phyloP scores from a whole-genome alignment of 2,113 vertebrate species.

The Rhodinocichla rosea region DNA sequence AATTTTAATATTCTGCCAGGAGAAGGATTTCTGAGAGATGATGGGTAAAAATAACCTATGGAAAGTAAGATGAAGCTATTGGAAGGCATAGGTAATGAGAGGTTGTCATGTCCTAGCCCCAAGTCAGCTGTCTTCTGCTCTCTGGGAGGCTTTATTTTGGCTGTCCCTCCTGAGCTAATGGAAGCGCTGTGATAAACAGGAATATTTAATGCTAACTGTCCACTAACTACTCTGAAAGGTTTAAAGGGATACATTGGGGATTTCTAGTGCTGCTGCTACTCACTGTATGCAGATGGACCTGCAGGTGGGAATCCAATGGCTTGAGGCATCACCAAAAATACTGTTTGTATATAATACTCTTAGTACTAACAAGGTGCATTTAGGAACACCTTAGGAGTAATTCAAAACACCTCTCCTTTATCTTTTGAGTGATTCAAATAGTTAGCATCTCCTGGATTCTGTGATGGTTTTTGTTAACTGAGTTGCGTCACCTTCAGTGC shows the following conservation, averaged over 20 bases:
- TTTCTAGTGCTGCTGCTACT: neutral
- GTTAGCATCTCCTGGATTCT: neutral
- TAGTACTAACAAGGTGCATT: neutral
- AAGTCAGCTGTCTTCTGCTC: neutral
- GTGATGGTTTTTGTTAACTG: neutral
- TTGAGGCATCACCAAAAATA: neutral
- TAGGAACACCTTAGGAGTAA: neutral
- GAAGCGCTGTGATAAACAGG: neutral
- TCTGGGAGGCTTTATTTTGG: neutral
- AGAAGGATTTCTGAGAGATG: neutral
- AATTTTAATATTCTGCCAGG: neutral
- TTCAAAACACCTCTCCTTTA: neutral
- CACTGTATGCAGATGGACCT: neutral
- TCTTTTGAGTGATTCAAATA: neutral
- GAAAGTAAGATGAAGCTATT: neutral
- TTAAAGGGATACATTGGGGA: neutral
- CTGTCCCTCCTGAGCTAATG: rapidly evolving
- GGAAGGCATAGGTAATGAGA: neutral
- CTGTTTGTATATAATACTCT: neutral
- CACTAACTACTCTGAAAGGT: neutral
- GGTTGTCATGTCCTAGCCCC: neutral
- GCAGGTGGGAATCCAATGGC: neutral
- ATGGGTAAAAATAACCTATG: neutral
- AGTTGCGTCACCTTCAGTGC: neutral
- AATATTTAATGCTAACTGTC: neutral